A percentile compares a stretch with the other conserved stretches of the same genome.
Evolutionary conservation across 2,888 invertebrate species (phyloP).

Genomic region (Melinaea menophilus): DNA sequence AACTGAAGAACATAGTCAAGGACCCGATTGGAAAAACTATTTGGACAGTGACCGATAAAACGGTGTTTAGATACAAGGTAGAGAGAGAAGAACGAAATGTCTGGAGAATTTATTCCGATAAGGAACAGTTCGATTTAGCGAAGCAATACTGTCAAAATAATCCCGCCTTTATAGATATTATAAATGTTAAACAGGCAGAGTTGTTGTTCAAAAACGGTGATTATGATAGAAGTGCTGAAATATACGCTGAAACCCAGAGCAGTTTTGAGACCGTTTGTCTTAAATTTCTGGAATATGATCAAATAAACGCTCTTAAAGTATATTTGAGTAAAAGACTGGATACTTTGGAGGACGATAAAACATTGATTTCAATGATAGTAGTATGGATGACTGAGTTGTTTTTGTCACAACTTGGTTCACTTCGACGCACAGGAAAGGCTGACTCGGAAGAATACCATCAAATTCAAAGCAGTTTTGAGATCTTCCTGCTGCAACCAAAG

Average conservation of each 20-base stretch:
- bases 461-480: constrained; percentile 86
- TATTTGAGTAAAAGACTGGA: constrained; percentile 92
- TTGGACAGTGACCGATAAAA: constrained; percentile 91
- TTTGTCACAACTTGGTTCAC: constrained; percentile 90
- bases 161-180: constrained; percentile 88
- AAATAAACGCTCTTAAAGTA: constrained; percentile 91
- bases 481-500: constrained; percentile 83
- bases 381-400: constrained; percentile 97
- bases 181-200: constrained; percentile 93
- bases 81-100: constrained; percentile 89
- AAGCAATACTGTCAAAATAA: constrained; percentile 90
- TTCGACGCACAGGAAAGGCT: constrained; percentile 72
- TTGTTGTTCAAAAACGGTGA: constrained; percentile 86
- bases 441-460: constrained; percentile 74
- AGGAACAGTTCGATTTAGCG: constrained; percentile 90
- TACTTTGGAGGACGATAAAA: constrained; percentile 85
- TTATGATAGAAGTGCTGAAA: constrained; percentile 89
- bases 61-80: constrained; percentile 91
- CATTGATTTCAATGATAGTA: constrained; percentile 94
- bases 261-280: constrained; percentile 97
- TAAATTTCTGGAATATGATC: constrained; percentile 89
- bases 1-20: constrained; percentile 86
- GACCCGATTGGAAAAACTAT: constrained; percentile 88
- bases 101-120: constrained; percentile 92
- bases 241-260: constrained; percentile 92